Evolutionary conservation across 2,888 invertebrate genomes (phyloP).

Genomic region (Drosophila buzzatii): DNA sequence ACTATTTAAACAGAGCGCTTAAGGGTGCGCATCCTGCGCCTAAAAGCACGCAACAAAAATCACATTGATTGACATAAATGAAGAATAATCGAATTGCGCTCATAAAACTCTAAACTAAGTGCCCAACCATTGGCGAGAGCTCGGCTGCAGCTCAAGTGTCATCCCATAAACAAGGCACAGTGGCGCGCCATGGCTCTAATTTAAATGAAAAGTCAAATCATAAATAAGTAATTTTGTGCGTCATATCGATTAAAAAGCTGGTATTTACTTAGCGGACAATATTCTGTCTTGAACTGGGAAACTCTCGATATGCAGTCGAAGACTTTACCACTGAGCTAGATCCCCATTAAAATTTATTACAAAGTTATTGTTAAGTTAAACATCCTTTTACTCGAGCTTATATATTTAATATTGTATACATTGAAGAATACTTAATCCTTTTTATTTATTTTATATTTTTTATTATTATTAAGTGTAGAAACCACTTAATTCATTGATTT

Average conservation of each 20-base stretch:
- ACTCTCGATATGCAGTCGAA: slow-evolving; percentile 80
- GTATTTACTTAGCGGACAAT: too few relatives aligned
- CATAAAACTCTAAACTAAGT: slow-evolving; percentile 78
- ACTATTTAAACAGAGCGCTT: slow-evolving; percentile 81
- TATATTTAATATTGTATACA: too few relatives aligned
- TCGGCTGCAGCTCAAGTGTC: slow-evolving; percentile 41
- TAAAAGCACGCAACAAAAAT: slow-evolving; percentile 55
- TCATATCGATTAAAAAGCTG: too few relatives aligned
- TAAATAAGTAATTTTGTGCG: neutral
- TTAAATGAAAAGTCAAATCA: neutral
- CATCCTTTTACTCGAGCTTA: too few relatives aligned
- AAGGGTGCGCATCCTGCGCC: slow-evolving; percentile 64
- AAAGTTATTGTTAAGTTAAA: too few relatives aligned
- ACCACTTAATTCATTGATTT: too few relatives aligned
- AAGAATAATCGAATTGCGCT: slow-evolving; percentile 84
- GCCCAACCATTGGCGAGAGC: slow-evolving; percentile 7
- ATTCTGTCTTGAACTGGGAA: slow-evolving; percentile 77
- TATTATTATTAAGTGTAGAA: too few relatives aligned
- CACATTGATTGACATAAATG: slow-evolving; percentile 84
- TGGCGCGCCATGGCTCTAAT: slow-evolving; percentile 15
- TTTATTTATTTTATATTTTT: too few relatives aligned
- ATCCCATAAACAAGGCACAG: slow-evolving; percentile 23
- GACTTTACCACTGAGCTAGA: slow-evolving; percentile 81
- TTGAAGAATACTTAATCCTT: too few relatives aligned
- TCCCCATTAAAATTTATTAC: too few relatives aligned